Base-by-base conservation (phyloP, 2,113 vertebrate species). In the Paratilapia polleni region DNA sequence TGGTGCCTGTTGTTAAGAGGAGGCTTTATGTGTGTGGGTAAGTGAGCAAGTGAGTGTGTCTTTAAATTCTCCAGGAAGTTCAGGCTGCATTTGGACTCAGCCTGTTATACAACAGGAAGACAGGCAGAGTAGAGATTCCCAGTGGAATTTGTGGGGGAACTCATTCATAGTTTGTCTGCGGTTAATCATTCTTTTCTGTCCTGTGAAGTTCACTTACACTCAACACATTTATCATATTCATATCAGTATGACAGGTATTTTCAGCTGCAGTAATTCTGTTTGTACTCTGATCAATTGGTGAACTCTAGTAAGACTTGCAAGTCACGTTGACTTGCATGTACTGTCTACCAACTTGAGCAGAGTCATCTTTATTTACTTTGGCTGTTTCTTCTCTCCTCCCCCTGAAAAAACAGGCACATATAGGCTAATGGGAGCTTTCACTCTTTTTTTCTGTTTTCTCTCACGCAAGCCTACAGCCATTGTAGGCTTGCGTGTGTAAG, bases 1-100 rank as follows among this genome's bases (percentile, higher is more conserved):
- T 43, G 54, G 41, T 52, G 54, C 81, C 70, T 84, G 43, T 56
- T 78, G 20, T 61, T 4, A 17, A 60, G 77, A 58, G 49, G 59
- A 22, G 78, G 75, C 36, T 85, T 88, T 86, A 73, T 81, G 76
- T 62, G 61, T 75, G 57, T 28, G 75, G 17, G 43, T 12, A 57
- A 52, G 47, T 14, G 70, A 2, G 62, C 41, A 78, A 8, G 61
- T 24, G 59, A 31, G 59, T 54, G 82, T 66, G 80, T 79, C 70
- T 82, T 62, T 84, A 61, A 63, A 58, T 62, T 62, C 43, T 34
- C 9, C 61, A 88, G 87, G 89, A 91, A 89, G 87, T 82, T 58
- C 19, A 63, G 31, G 41, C 62, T 82, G 82, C 15, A n/a, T 74
- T 83, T 86, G 78, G 11, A 85, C 58, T 73, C 36, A 8, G n/a